Percentiles rank a stretch among this genome's conserved stretches.
phyloP scores from a whole-genome alignment of 2,113 vertebrate genomes.

The Forbesichthys papilliferus region DNA sequence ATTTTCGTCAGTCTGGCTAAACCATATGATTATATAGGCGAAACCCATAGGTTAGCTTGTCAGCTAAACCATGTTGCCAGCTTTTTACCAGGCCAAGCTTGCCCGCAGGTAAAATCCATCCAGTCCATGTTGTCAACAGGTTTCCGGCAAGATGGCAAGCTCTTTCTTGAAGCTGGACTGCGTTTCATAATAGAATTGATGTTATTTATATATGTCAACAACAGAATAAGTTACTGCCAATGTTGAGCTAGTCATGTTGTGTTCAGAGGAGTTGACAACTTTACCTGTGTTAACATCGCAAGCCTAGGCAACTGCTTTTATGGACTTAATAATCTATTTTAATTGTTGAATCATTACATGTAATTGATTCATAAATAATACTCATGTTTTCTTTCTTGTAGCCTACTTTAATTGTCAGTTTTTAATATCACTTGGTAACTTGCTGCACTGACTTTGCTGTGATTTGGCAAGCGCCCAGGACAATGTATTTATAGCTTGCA shows the following conservation, averaged over 20 bases:
- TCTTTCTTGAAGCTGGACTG: neutral
- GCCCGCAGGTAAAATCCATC: neutral
- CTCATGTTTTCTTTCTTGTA: neutral
- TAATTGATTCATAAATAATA: no score
- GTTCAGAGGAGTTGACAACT: neutral
- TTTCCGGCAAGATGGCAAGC: neutral
- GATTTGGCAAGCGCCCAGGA: constrained; percentile 53
- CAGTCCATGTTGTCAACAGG: constrained; percentile 16
- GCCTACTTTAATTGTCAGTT: neutral
- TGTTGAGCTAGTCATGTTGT: neutral
- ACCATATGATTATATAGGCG: neutral
- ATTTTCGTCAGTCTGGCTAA: neutral
- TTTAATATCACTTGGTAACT: constrained; percentile 24
- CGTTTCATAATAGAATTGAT: neutral
- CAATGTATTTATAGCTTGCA: constrained; percentile 78
- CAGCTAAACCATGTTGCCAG: constrained; percentile 14
- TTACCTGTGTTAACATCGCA: neutral
- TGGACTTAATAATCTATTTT: neutral
- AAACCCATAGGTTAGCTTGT: neutral
- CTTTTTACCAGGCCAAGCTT: neutral
- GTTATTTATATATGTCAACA: constrained; percentile 5
- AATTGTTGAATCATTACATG: neutral
- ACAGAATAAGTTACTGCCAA: neutral
- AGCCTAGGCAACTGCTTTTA: neutral
- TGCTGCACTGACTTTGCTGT: constrained; percentile 29